phyloP scores from a whole-genome alignment of 2,113 vertebrate genomes.

The Neolamprologus ventralis region DNA sequence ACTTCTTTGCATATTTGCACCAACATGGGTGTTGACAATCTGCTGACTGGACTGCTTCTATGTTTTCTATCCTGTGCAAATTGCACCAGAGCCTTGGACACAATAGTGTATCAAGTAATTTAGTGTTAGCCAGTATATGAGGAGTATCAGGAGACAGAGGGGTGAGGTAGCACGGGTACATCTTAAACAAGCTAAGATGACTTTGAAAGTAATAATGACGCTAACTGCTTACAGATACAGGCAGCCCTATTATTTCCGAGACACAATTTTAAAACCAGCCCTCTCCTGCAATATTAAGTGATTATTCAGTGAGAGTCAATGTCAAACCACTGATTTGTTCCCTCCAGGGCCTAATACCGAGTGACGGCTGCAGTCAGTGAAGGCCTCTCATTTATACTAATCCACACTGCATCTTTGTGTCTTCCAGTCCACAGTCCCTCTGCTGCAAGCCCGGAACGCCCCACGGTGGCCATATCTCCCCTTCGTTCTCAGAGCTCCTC shows the following conservation, averaged over 20 bases:
- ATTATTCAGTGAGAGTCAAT: background rate
- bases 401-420: conserved; percentile 1
- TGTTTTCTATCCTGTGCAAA: background rate
- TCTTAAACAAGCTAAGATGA: background rate
- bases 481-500: conserved; percentile 85
- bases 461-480: conserved; percentile 78
- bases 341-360: background rate
- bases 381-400: background rate
- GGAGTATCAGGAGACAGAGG: background rate
- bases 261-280: background rate
- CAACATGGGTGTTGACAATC: background rate
- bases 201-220: background rate
- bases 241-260: background rate
- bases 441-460: conserved; percentile 78
- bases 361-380: background rate
- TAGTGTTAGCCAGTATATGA: background rate
- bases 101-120: background rate
- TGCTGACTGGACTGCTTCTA: background rate
- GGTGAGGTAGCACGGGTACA: background rate
- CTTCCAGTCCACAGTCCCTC: conserved; percentile 75
- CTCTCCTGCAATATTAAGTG: background rate
- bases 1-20: background rate
- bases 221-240: background rate
- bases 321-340: background rate
- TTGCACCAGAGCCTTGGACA: background rate